These are phyloP conservation scores for Sepiola atlantica DNA, from an alignment of 2,888 invertebrate species.

Conservation along the genomic window DNA sequence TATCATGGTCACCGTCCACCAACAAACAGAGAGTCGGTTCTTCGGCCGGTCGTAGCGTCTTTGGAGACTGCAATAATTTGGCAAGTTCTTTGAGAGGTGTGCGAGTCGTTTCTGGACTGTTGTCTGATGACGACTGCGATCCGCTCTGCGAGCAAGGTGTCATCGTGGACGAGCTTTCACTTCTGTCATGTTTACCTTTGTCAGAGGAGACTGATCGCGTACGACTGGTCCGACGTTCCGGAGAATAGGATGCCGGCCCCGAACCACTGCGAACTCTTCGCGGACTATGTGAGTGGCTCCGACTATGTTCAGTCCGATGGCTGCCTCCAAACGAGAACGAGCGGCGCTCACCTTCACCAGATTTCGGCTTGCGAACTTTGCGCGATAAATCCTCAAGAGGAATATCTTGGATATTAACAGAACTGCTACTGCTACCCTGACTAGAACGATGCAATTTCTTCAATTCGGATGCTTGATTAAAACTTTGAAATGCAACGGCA, in stretches of 20 bases:
- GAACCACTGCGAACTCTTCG: conserved; percentile 54
- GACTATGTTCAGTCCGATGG: conserved; percentile 55
- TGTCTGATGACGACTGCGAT: conserved; percentile 55
- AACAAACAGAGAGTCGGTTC: conserved; percentile 66
- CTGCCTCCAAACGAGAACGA: conserved; percentile 47
- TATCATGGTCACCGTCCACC: conserved; percentile 52
- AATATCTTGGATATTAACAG: conserved; percentile 68
- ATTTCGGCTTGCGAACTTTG: conserved; percentile 54
- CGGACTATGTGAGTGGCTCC: conserved; percentile 65
- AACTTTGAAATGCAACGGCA: conserved; percentile 68
- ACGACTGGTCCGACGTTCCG: conserved; percentile 49
- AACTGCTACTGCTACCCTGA: conserved; percentile 49
- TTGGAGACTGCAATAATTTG: conserved; percentile 60
- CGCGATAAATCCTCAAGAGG: conserved; percentile 73
- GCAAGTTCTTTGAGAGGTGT: conserved; percentile 50
- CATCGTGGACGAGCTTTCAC: conserved; percentile 48
- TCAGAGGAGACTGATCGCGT: conserved; percentile 56
- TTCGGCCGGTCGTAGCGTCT: conserved; percentile 65
- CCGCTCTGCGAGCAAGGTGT: conserved; percentile 45
- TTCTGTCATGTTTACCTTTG: conserved; percentile 45
- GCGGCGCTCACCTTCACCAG: conserved; percentile 51
- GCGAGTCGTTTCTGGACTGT: conserved; percentile 50
- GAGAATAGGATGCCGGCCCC: conserved; percentile 49
- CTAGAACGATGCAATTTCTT: conserved; percentile 45
- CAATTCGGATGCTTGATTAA: conserved; percentile 59